phyloP scores from a whole-genome alignment of 1,140 invertebrate species.

The Himalopsyche phryganea region DNA sequence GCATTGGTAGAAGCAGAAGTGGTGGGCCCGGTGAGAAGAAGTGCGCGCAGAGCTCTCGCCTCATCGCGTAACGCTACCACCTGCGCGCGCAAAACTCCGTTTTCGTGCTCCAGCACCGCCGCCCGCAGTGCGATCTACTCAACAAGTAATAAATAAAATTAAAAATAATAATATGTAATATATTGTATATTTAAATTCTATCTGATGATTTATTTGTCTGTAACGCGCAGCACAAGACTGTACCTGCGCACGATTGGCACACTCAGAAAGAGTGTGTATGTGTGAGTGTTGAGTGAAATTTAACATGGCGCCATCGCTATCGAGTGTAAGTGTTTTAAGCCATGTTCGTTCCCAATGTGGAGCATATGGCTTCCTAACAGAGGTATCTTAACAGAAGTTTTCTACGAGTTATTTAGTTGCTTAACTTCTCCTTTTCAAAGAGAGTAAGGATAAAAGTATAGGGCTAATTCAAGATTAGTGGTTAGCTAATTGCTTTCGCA shows the following conservation, averaged over 20 bases:
- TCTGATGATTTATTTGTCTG: not conserved
- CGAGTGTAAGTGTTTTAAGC: no score
- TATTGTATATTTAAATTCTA: not conserved
- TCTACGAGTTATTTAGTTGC: no score
- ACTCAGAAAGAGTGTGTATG: not conserved
- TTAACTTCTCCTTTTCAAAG: no score
- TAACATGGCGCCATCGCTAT: not conserved
- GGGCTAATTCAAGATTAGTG: no score
- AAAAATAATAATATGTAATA: slow-evolving; percentile 12
- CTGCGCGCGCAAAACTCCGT: slow-evolving; percentile 77
- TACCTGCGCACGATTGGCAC: not conserved
- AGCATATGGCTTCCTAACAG: no score
- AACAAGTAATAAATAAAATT: slow-evolving; percentile 13
- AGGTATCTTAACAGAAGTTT: no score
- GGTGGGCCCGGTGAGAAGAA: no score
- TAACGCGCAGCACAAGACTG: not conserved
- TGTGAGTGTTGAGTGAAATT: not conserved
- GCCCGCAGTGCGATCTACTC: slow-evolving; percentile 74
- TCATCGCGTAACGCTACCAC: slow-evolving; percentile 77
- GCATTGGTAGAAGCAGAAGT: no score
- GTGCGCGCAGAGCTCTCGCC: slow-evolving; percentile 57
- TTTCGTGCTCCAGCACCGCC: slow-evolving; percentile 79
- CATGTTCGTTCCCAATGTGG: no score
- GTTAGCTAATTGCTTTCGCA: no score
- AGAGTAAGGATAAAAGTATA: no score